phyloP scores from a whole-genome alignment of 2,888 invertebrate species.

The Dyspetes luteomarginatus region DNA sequence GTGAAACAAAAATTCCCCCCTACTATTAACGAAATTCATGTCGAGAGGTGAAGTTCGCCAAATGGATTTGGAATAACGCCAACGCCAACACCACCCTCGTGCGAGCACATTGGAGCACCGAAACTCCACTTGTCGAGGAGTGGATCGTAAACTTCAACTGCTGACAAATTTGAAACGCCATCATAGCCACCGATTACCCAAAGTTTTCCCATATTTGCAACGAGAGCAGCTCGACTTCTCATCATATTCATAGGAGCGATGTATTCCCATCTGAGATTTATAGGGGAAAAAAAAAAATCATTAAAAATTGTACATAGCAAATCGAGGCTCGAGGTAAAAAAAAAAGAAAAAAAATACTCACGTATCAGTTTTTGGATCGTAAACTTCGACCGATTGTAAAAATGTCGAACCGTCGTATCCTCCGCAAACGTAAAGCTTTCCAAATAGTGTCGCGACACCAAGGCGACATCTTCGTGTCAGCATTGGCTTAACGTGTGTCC shows the following conservation, averaged over 20 bases:
- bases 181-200: slow-evolving; percentile 93
- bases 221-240: slow-evolving; percentile 91
- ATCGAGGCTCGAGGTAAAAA: background rate
- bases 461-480: slow-evolving; percentile 91
- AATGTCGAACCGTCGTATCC: slow-evolving; percentile 94
- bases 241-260: slow-evolving; percentile 93
- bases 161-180: slow-evolving; percentile 91
- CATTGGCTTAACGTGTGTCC: slow-evolving; percentile 92
- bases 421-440: slow-evolving; percentile 93
- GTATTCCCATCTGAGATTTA: slow-evolving; percentile 87
- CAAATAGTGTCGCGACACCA: slow-evolving; percentile 92
- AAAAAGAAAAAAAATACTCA: slow-evolving; percentile 77
- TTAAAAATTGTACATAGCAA: background rate
- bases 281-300: slow-evolving; percentile 43
- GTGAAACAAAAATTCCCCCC: background rate
- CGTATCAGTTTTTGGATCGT: slow-evolving; percentile 89
- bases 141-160: slow-evolving; percentile 94
- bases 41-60: slow-evolving; percentile 47
- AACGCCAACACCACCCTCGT: slow-evolving; percentile 95
- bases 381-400: slow-evolving; percentile 92
- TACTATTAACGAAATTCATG: slow-evolving; percentile 43
- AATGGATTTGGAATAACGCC: slow-evolving; percentile 88
- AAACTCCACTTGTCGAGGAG: slow-evolving; percentile 89
- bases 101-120: slow-evolving; percentile 91
- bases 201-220: slow-evolving; percentile 92